These are phyloP conservation scores for Nasonovia ribisnigri DNA, from an alignment of 2,888 invertebrate genomes.

Conservation along the genomic window DNA sequence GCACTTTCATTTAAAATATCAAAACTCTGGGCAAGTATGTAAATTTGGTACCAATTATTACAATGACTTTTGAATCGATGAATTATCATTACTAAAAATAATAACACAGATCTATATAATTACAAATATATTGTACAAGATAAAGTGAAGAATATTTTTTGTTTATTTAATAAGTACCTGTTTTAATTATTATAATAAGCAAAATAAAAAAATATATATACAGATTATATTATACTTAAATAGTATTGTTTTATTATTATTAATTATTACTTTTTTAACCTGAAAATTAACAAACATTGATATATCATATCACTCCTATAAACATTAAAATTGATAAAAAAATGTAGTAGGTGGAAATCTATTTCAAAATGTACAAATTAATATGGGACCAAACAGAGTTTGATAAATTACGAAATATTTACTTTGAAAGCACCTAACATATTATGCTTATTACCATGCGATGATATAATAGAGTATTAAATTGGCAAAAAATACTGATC, in stretches of 20 bases:
- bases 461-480: not conserved
- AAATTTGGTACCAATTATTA: not conserved
- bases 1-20: not conserved
- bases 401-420: not conserved
- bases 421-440: not conserved
- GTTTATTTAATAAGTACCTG: not conserved
- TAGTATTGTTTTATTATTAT: not conserved
- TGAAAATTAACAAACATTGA: not conserved
- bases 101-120: not conserved
- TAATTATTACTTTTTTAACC: not conserved
- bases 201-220: not conserved
- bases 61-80: not conserved
- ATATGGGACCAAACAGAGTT: not conserved
- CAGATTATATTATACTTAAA: not conserved
- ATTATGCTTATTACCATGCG: not conserved
- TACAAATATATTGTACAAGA: not conserved
- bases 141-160: not conserved
- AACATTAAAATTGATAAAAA: not conserved
- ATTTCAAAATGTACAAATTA: not conserved
- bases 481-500: not conserved
- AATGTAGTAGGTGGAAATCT: not conserved
- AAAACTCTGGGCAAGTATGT: not conserved
- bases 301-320: not conserved
- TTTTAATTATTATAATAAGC: not conserved
- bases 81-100: not conserved